Evolutionary conservation across 2,113 vertebrate species (phyloP), one percentile per base, ranked within the genome.

Genomic region (Mohoua ochrocephala): DNA sequence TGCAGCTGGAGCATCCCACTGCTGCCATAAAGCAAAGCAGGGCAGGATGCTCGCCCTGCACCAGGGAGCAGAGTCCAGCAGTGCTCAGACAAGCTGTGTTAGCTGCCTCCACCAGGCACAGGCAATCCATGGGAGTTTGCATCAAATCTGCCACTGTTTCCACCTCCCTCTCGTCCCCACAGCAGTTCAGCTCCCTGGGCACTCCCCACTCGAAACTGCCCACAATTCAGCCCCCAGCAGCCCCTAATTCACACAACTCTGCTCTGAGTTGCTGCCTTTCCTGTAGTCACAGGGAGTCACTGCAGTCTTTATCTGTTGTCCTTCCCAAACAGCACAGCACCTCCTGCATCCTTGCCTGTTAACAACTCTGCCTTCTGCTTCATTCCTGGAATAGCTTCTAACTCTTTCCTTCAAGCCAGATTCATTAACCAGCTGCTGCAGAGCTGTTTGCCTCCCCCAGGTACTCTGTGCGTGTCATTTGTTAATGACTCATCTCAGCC

Each of bases 391-490:
- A 96, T 87, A 95, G 86, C 86, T 94, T 91, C 96, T 94, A 82
- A 96, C 93, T 90, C 88, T 91, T 94, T 90, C 76, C 68, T 95
- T 93, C 82, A 67, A 96, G 96, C 92, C 93, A 96, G 94, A 92
- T 95, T 97, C 96, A 97, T 97, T 97, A 95, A 92, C 96, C 95
- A 96, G 96, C 93, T 96, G 96, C 92, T 84, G 92, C 93, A 86
- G 95, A 94, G 95, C 93, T 96, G 90, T 93, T 69, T 83, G 85
- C 95, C 95, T 96, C 96, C 96, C 96, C 92, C 95, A 95, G 87
- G 95, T 95, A 95, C 96, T 91, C 92, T 91, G 56, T 92, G 88
- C 92, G 39, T 97, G 94, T 96, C 94, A 95, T 96, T 92, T 92
- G 93, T 93, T 94, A 95, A 93, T 96, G 95, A 96, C 92, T 94